Evolutionary conservation across 2,888 invertebrate genomes (phyloP).

Genomic region (Hemaris fuciformis): DNA sequence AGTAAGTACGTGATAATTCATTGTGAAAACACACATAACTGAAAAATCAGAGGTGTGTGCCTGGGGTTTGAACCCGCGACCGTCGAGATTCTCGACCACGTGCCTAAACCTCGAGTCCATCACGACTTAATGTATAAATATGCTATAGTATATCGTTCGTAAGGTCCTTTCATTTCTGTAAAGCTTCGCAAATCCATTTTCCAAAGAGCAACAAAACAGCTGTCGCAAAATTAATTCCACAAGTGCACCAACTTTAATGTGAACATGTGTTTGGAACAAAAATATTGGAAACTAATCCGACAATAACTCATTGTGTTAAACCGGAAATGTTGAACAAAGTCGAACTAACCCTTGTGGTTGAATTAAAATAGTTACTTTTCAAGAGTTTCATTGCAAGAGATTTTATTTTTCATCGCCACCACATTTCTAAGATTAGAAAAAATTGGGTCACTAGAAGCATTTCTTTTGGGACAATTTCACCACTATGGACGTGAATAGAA

Average conservation of each 20-base stretch:
- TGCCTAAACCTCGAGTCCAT: no score
- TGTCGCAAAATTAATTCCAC: background rate
- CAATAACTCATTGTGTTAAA: constrained; percentile 7
- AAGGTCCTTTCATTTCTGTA: background rate
- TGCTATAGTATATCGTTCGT: no score
- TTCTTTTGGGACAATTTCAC: no score
- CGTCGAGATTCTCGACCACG: no score
- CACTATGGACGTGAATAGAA: no score
- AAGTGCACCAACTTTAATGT: constrained; percentile 2
- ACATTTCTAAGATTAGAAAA: no score
- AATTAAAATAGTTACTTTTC: background rate
- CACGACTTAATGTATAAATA: no score
- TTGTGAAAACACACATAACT: no score
- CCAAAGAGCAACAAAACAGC: background rate
- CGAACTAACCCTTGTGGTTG: background rate
- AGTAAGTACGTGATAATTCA: no score
- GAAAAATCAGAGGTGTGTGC: no score
- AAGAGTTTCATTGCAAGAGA: background rate
- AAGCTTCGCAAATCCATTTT: background rate
- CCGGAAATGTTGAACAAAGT: background rate
- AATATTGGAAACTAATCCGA: constrained; percentile 6
- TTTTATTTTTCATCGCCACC: background rate
- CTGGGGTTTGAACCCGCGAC: no score
- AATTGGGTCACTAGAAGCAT: no score
- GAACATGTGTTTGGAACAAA: constrained; percentile 2